These are phyloP conservation scores for Astropecten irregularis DNA, from an alignment of 53 echinoderm and acorn worm species.

Conservation along the genomic window DNA sequence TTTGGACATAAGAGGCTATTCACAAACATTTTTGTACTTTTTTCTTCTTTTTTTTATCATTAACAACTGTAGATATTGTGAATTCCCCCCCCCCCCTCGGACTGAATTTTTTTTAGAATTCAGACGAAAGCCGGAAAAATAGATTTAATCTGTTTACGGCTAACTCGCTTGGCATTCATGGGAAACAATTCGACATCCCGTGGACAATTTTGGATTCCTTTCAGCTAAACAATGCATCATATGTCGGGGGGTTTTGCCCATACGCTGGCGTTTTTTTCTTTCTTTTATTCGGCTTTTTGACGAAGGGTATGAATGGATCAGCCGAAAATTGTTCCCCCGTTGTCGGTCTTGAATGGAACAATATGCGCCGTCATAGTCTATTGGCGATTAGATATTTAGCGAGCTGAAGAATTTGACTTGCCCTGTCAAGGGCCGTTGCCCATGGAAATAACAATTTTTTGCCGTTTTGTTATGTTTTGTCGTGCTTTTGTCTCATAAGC, in stretches of 20 bases:
- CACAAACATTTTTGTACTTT: too few relatives aligned
- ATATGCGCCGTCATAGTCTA: slow-evolving; percentile 6
- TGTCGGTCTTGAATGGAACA: background rate
- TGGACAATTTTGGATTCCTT: slow-evolving; percentile 18
- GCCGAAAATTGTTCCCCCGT: too few relatives aligned
- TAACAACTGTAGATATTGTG: too few relatives aligned
- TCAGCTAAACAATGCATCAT: background rate
- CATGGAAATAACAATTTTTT: slow-evolving; percentile 48
- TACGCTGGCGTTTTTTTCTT: background rate
- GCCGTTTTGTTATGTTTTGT: background rate
- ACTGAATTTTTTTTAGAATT: too few relatives aligned
- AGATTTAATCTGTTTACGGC: slow-evolving; percentile 20
- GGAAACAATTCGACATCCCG: slow-evolving; percentile 4
- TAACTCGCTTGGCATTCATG: background rate
- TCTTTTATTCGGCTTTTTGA: background rate
- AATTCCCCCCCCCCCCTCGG: too few relatives aligned
- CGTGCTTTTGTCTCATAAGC: too few relatives aligned
- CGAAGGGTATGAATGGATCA: background rate
- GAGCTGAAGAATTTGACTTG: background rate
- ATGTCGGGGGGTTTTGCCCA: background rate
- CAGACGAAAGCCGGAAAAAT: background rate
- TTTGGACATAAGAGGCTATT: background rate
- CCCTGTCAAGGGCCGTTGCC: slow-evolving; percentile 9
- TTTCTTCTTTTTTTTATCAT: too few relatives aligned
- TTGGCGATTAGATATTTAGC: slow-evolving; percentile 34